These are phyloP conservation scores for Zenarchopterus dispar DNA, from an alignment of 2,797 vertebrate genomes.

Conservation along the genomic window DNA sequence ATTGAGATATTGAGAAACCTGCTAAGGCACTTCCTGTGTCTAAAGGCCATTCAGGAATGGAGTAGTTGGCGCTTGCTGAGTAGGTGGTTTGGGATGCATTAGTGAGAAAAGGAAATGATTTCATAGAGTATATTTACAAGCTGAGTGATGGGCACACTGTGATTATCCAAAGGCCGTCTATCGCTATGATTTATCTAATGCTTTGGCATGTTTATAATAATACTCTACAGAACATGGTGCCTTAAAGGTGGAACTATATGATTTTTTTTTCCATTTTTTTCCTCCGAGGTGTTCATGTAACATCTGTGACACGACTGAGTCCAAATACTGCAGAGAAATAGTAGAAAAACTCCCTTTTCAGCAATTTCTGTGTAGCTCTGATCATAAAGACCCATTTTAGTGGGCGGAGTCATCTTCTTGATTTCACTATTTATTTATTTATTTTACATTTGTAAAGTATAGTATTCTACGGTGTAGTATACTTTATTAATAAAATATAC, in stretches of 20 bases:
- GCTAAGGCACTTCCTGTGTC: slow-evolving; percentile 79
- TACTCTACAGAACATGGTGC: slow-evolving; percentile 7
- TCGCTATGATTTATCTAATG: slow-evolving; percentile 37
- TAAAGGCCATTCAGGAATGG: slow-evolving; percentile 65
- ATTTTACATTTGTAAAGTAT: no score
- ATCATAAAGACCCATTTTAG: no score
- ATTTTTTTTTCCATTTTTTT: no score
- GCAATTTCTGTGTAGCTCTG: no score
- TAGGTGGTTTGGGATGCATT: slow-evolving; percentile 71
- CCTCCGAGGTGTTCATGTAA: no score
- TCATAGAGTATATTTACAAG: slow-evolving; percentile 46
- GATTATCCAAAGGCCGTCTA: slow-evolving; percentile 33
- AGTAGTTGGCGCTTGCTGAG: slow-evolving; percentile 68
- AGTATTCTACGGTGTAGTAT: no score
- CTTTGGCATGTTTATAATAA: slow-evolving; percentile 7
- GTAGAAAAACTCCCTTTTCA: no score
- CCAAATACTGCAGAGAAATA: no score
- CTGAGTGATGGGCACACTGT: slow-evolving; percentile 34
- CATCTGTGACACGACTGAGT: no score
- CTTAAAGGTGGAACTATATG: not conserved
- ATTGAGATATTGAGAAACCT: slow-evolving; percentile 72
- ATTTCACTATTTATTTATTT: no score
- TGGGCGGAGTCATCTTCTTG: no score
- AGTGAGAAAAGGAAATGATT: slow-evolving; percentile 62
- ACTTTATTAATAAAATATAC: no score